A percentile compares a stretch with the other conserved stretches of the same genome.
phyloP scores from a whole-genome alignment of 2,888 invertebrate species.

The Sphinx pinastri region DNA sequence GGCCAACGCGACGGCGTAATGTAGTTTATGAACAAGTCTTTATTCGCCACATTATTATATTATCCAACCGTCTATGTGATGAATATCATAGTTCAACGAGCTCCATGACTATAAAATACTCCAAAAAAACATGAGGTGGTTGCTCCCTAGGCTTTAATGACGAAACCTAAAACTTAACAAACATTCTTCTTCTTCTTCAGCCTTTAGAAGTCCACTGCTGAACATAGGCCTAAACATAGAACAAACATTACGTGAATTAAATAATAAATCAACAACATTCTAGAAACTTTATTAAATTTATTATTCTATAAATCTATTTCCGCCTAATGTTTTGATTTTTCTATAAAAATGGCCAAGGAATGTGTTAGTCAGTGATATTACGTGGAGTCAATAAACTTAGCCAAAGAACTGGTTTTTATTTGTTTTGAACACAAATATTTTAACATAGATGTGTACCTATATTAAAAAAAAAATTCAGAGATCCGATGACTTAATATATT shows the following conservation, averaged over 20 bases:
- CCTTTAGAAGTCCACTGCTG: no score
- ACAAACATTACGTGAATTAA: neutral
- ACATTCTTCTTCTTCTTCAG: no score
- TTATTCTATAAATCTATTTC: neutral
- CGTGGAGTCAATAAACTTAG: constrained; percentile 78
- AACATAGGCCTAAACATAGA: no score
- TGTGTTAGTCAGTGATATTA: constrained; percentile 61
- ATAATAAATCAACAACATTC: constrained; percentile 3
- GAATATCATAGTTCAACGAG: neutral
- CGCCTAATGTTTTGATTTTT: constrained; percentile 35
- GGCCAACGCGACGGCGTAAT: neutral
- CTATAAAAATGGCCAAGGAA: constrained; percentile 49
- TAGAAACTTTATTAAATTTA: neutral
- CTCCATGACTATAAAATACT: neutral
- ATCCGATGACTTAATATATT: neutral
- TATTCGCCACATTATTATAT: neutral
- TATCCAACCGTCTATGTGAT: neutral
- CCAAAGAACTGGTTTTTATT: constrained; percentile 72
- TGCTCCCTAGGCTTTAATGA: neutral
- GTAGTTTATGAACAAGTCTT: neutral
- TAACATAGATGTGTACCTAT: constrained; percentile 51
- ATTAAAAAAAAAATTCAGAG: neutral
- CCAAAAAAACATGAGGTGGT: neutral
- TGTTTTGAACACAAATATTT: constrained; percentile 77
- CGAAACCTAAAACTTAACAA: neutral